These are phyloP conservation scores for Turritopsis dohrnii DNA, from an alignment of 30 jellyfish, hydroid and myxozoan species.

Conservation along the genomic window DNA sequence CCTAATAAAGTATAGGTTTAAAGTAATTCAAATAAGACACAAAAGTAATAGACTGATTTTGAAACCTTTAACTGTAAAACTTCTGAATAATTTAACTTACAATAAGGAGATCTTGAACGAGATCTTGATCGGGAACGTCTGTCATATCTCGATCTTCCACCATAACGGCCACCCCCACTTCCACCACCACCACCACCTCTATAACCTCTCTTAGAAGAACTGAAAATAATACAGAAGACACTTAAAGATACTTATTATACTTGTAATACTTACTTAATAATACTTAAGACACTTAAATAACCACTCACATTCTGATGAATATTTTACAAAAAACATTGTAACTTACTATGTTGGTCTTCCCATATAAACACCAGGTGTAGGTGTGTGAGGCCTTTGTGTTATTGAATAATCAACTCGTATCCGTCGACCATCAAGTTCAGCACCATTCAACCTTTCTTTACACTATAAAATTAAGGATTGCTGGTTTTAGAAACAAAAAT, in stretches of 20 bases:
- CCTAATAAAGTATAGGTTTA: no score
- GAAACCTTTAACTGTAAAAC: no score
- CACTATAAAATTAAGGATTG: slow-evolving; percentile 48
- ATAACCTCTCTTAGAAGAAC: slow-evolving; percentile 16
- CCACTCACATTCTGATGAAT: background rate
- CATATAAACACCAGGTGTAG: slow-evolving; percentile 99
- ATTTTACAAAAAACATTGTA: no score
- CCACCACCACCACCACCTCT: slow-evolving; percentile 23
- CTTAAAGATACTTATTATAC: background rate
- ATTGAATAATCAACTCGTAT: slow-evolving; percentile 98
- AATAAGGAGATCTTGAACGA: slow-evolving; percentile 40
- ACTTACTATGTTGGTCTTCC: slow-evolving; percentile 95
- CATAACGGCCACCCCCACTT: slow-evolving; percentile 37
- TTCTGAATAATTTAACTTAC: slow-evolving; percentile 7
- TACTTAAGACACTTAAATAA: background rate
- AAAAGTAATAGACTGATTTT: no score
- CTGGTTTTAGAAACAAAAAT: background rate
- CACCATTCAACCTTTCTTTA: slow-evolving; percentile 93
- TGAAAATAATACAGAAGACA: background rate
- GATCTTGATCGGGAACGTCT: slow-evolving; percentile 41
- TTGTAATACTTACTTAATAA: no score
- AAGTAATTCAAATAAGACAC: no score
- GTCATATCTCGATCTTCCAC: slow-evolving; percentile 35
- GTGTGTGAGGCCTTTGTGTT: slow-evolving; percentile 99
- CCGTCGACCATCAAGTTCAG: slow-evolving; percentile 97